Percentiles rank a stretch among this genome's conserved stretches.
Conservation (phyloP, 2,113 vertebrate genomes). For the Isurus oxyrinchus region DNA sequence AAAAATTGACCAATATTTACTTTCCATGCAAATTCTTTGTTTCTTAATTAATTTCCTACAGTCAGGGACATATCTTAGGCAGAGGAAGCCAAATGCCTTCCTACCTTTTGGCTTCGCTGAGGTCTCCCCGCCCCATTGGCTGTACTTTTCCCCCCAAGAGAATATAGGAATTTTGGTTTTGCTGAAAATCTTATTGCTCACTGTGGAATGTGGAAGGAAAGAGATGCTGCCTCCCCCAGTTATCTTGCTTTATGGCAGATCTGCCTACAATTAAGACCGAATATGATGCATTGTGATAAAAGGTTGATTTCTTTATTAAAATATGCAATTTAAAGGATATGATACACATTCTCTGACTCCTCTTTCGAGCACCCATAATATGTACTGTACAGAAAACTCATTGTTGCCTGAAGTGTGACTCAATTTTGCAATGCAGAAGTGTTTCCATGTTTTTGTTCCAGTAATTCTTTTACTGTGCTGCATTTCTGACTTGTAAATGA, state of each 20-base stretch:
- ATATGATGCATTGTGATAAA: neutral
- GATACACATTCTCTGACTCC: neutral
- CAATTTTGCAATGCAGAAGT: neutral
- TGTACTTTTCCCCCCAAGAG: neutral
- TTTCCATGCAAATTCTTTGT: neutral
- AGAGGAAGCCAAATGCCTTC: neutral
- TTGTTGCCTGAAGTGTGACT: neutral
- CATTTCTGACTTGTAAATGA: neutral
- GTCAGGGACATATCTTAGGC: neutral
- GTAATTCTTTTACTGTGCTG: neutral
- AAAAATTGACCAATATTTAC: neutral
- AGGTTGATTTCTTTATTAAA: neutral
- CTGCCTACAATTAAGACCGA: neutral
- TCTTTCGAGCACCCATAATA: no score
- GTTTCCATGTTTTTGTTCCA: neutral
- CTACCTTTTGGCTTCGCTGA: neutral
- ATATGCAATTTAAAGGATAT: neutral
- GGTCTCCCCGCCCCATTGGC: neutral
- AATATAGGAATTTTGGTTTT: neutral
- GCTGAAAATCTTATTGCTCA: neutral
- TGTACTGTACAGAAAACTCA: neutral
- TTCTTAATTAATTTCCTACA: neutral
- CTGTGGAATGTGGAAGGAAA: neutral
- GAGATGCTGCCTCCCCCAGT: neutral
- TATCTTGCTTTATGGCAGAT: neutral